A percentile compares a stretch with the other conserved stretches of the same genome.
phyloP scores from a whole-genome alignment of 2,113 vertebrate species.

The Oreochromis niloticus region DNA sequence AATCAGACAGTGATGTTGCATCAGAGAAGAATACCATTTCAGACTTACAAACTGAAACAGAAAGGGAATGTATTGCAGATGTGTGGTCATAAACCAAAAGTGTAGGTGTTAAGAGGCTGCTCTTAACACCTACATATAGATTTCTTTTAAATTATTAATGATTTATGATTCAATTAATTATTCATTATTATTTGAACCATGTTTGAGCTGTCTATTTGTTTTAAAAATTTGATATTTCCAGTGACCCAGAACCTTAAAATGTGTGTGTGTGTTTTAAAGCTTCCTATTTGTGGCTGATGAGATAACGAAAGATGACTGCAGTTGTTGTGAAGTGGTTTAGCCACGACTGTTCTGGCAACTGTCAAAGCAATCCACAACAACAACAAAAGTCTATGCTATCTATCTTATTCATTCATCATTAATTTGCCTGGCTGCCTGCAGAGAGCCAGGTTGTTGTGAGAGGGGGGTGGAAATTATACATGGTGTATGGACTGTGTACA shows the following conservation, averaged over 20 bases:
- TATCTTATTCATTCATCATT: neutral
- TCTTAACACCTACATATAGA: neutral
- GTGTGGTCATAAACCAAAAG: neutral
- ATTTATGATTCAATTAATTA: neutral
- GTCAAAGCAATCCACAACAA: neutral
- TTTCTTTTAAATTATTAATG: neutral
- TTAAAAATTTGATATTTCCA: rapidly evolving
- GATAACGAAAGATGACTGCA: neutral
- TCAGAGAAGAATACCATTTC: neutral
- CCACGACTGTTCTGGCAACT: neutral
- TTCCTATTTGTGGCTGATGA: neutral
- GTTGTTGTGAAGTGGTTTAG: neutral
- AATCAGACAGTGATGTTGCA: neutral
- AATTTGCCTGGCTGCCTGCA: neutral
- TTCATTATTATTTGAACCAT: neutral
- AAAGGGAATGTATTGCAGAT: neutral
- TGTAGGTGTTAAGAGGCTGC: neutral
- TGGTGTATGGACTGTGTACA: neutral
- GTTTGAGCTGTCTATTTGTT: neutral
- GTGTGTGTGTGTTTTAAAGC: neutral
- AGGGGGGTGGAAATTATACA: neutral
- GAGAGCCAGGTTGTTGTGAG: neutral
- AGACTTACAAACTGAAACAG: neutral
- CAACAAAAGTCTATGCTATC: neutral
- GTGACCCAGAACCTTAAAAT: neutral